Base-by-base conservation (phyloP, 2,888 invertebrate genomes). In the Piscicola geometra region DNA sequence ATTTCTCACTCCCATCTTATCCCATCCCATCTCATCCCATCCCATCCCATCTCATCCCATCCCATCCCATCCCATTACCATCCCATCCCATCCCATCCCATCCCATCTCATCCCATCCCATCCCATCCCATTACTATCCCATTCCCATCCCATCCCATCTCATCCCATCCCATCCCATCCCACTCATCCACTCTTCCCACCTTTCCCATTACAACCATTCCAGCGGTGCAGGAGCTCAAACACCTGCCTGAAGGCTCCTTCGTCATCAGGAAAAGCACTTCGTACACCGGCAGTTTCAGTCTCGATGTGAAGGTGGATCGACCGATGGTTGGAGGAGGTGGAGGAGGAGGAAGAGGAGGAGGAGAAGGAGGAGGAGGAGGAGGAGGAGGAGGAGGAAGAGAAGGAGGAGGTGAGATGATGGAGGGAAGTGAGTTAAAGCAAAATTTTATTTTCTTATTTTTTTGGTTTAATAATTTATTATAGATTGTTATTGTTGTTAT, bases 191-290 rank as follows among this genome's bases (percentile, higher is more conserved):
- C n/a, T n/a, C n/a, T n/a, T n/a, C n/a, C n/a, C n/a, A n/a, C n/a
- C n/a, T n/a, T n/a, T n/a, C 15, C 41, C 41, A 41, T 15, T 9
- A 41, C 5, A 41, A 5, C 41, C 41, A 5, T 15, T 9, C 1
- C 50, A 71, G 71, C 50, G n/a, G 30, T 71, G 25, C 5, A 50
- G 25, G 21, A 33, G 47, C 50, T 71, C 18, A 15, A 25, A 47
- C 18, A 36, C 50, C 12, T 21, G 21, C 21, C 41, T n/a, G 47
- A n/a, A 41, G 71, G 71, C 47, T 41, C 71, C 1, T 71, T 71
- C 30, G 47, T 71, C 71, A 47, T 71, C n/a, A 36, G 71, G 1
- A 71, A 71, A 21, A 71, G 71, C 5, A n/a, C 35, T 1, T 47
- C 50, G 1, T 71, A 41, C 25, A 15, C 30, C 21, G 47, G 47